Conservation (phyloP, 2,113 vertebrate genomes). For the Myrmecophaga tridactyla region DNA sequence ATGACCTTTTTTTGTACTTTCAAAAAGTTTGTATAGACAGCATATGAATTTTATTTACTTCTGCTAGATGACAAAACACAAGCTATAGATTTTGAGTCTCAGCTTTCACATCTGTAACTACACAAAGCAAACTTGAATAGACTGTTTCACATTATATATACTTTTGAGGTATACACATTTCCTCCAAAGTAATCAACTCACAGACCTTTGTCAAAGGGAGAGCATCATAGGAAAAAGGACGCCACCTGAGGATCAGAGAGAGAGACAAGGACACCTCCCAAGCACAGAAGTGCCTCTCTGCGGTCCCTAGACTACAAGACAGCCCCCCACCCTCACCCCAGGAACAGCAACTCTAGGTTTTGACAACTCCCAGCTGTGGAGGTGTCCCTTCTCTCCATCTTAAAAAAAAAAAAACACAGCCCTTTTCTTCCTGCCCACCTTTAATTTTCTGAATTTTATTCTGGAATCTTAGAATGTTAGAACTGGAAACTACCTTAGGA, state of each 20-base stretch:
- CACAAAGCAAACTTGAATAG: neutral
- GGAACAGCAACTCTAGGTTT: fast-evolving
- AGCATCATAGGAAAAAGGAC: neutral
- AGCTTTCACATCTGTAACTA: neutral
- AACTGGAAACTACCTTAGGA: neutral
- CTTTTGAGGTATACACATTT: neutral
- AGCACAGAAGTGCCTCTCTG: neutral
- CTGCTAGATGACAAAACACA: neutral
- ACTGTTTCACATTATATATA: neutral
- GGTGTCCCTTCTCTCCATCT: neutral
- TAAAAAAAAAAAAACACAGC: neutral
- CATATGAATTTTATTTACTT: neutral
- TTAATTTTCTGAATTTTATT: neutral
- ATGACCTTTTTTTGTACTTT: neutral
- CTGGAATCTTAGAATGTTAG: neutral
- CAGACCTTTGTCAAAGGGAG: neutral
- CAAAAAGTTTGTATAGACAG: neutral
- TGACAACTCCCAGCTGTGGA: neutral
- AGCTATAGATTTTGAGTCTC: neutral
- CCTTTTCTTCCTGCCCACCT: neutral
- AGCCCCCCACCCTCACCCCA: fast-evolving
- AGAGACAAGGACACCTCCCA: neutral
- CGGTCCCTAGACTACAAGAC: neutral
- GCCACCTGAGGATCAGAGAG: neutral
- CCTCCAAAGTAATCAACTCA: neutral